Evolutionary conservation across 2,888 invertebrate genomes (phyloP), one percentile per base, ranked within the genome.

Genomic region (Xylota sylvarum): DNA sequence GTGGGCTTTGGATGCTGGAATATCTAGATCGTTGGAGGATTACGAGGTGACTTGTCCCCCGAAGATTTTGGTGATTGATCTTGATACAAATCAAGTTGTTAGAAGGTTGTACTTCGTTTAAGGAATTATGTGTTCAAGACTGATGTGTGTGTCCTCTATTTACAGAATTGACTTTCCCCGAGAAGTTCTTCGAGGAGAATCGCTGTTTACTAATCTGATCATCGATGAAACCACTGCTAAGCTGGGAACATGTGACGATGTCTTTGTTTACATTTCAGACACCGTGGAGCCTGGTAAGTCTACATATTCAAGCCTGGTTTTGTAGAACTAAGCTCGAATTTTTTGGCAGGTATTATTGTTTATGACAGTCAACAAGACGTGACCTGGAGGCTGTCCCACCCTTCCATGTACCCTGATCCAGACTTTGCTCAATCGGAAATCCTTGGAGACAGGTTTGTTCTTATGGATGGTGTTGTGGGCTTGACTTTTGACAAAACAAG

Each of bases 351-450:
- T 9, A 91, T 93, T 62, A 90, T 93, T 27, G 93, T 93, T 0
- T 93, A 92, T 56, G 97, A 97, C 89, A 95, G 95, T 9, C 93
- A 94, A 4, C 94, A 94, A 55, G 97, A 97, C 90, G 94, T 95
- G 86, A 96, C 97, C 35, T 97, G 97, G 97, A 94, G 97, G 60
- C 93, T 96, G 2, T 94, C 95, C 30, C 97, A 97, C 92, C 96
- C 97, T 0, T 94, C 96, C 58, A 97, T 97, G 97, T 97, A 96
- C 92, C 97, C 97, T 0, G 95, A 97, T 93, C 97, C 97, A 0
- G 96, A 97, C 91, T 94, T 95, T 88, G 95, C 96, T 0, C 95
- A 95, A 88, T 96, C 96, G 88, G 94, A 94, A 92, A 96, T 97
- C 83, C 94, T 94, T 7, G 95, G 95, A 0, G 93, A 94, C 79